Conservation (phyloP, 2,113 vertebrate species). For the Ammospiza nelsoni region DNA sequence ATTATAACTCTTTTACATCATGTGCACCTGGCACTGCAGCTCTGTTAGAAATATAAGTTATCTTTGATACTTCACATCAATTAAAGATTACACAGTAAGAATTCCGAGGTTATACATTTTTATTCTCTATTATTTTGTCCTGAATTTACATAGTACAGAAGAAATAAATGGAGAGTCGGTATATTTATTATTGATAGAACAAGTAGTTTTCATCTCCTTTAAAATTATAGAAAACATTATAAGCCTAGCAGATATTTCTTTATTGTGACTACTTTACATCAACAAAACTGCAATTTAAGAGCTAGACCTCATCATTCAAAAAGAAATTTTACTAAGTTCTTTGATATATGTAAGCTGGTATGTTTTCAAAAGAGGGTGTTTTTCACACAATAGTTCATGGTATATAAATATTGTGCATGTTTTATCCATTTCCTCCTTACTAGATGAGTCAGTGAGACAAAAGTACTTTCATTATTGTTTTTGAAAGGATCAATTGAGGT, state of each 20-base stretch:
- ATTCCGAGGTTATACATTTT: background rate
- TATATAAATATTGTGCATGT: background rate
- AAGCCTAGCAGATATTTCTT: background rate
- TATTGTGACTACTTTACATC: background rate
- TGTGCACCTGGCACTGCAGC: background rate
- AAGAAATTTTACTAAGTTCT: background rate
- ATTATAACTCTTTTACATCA: background rate
- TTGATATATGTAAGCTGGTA: background rate
- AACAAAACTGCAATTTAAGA: background rate
- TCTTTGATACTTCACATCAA: background rate
- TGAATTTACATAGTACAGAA: background rate
- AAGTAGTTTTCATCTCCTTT: background rate
- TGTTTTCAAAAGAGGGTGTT: background rate
- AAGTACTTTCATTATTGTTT: background rate
- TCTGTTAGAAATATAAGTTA: background rate
- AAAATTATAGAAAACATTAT: background rate
- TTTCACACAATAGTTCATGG: background rate
- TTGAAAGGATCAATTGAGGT: background rate
- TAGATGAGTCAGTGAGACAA: background rate
- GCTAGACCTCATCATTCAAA: background rate
- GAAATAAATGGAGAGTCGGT: background rate
- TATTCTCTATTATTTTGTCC: background rate
- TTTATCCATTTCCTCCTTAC: background rate
- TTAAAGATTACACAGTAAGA: background rate
- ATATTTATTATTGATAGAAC: background rate